phyloP scores from a whole-genome alignment of 1,140 invertebrate species.

The Pseudomyrmex concolor region DNA sequence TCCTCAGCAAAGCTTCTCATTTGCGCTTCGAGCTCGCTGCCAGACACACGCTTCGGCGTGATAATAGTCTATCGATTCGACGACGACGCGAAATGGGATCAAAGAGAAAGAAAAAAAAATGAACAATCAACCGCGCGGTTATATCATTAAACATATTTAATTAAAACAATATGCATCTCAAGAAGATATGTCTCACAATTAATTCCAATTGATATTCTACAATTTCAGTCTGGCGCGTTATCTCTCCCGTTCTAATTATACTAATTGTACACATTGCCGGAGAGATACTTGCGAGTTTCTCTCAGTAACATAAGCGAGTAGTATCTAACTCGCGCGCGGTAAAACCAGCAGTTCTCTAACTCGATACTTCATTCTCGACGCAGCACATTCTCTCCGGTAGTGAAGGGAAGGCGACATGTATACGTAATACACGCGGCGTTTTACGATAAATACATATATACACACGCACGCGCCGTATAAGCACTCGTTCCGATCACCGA shows the following conservation, averaged over 20 bases:
- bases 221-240: constrained; percentile 20
- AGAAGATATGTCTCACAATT: too few relatives aligned
- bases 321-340: not conserved
- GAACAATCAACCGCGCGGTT: not conserved
- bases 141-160: constrained; percentile 26
- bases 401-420: constrained; percentile 49
- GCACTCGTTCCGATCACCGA: too few relatives aligned
- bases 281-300: constrained; percentile 1
- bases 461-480: too few relatives aligned
- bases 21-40: not conserved
- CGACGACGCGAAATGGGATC: not conserved
- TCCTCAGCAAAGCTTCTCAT: not conserved
- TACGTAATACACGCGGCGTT: not conserved
- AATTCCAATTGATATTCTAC: constrained; percentile 5
- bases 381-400: constrained; percentile 23
- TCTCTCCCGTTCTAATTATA: constrained; percentile 22
- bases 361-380: constrained; percentile 17
- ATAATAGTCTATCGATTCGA: constrained; percentile 5
- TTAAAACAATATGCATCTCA: not conserved
- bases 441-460: not conserved
- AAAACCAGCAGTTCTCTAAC: constrained; percentile 10
- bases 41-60: not conserved
- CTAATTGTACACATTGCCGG: not conserved
- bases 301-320: not conserved
- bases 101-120: not conserved